Base-by-base conservation (phyloP, 92 coral and sea anemone species). In the Metridium senile region DNA sequence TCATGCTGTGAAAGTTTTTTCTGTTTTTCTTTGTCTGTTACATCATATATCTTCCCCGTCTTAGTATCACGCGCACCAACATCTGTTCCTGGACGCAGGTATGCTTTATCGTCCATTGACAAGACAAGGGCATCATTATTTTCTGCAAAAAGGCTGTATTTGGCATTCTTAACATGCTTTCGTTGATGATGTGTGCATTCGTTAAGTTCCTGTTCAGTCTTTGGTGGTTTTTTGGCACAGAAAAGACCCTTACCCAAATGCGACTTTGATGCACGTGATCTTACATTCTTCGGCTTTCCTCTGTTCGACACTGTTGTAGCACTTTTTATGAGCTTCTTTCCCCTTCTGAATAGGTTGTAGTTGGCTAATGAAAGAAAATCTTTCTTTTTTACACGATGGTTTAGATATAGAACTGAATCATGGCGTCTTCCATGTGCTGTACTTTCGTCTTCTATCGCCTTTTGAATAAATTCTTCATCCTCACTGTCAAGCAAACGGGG, bases 1-100 rank as follows among this genome's bases (percentile, higher is more conserved):
- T 87, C 91, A 65, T 87, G 91, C 63, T 87, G 87, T n/a, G 78
- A 84, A 25, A 87, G 87, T 30, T 62, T 71, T 72, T 83, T 87
- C 23, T 73, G 81, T 65, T 58, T 71, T 2, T 54, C 72, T 62
- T 66, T 10, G 56, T 87, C 82, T 25, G 21, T 1, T 10, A 87
- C 91, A 78, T 82, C 88, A 73, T 72, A 74, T 11, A 79, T 72
- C 33, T 26, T 52, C 51, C 78, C 88, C 57, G 78, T 7, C 69
- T 74, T 83, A 2, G 23, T 47, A 68, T 75, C 39, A 9, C 77
- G 29, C 11, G 74, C 53, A 9, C 91, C 91, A 66, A 87, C 85
- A 47, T 62, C 76, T 16, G 81, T 80, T 21, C 86, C 86, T 18
- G 89, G 85, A 27, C 85, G 67, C 1, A 80, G 58, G 32, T 82